Evolutionary conservation across 2,888 invertebrate species (phyloP).

Genomic region (Drosophila nr. perissopoda): DNA sequence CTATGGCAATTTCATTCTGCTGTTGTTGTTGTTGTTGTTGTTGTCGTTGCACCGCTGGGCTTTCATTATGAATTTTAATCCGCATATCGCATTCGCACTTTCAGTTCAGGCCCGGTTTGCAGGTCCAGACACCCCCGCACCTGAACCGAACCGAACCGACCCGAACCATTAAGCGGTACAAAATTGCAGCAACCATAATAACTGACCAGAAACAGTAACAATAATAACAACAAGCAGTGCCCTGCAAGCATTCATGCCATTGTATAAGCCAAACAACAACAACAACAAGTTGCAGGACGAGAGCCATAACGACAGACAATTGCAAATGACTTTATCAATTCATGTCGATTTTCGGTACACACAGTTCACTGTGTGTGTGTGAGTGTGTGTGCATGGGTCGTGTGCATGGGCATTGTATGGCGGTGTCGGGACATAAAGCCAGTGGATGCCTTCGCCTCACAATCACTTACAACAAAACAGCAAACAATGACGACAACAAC

Average conservation of each 20-base stretch:
- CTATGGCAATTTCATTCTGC: slow-evolving; percentile 48
- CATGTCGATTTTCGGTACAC: slow-evolving; percentile 76
- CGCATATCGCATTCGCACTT: slow-evolving; percentile 81
- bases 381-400: slow-evolving; percentile 20
- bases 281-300: slow-evolving; percentile 37
- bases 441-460: slow-evolving; percentile 54
- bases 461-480: slow-evolving; percentile 65
- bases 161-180: slow-evolving; percentile 74
- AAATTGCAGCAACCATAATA: slow-evolving; percentile 77
- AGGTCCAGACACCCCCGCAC: slow-evolving; percentile 7
- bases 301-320: slow-evolving; percentile 75
- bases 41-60: slow-evolving; percentile 37
- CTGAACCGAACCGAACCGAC: slow-evolving; percentile 19
- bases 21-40: slow-evolving; percentile 24
- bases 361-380: slow-evolving; percentile 50
- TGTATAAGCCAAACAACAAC: slow-evolving; percentile 71
- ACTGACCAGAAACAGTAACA: slow-evolving; percentile 58
- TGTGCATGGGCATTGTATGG: slow-evolving; percentile 59
- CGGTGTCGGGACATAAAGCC: slow-evolving; percentile 66
- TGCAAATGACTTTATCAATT: slow-evolving; percentile 80
- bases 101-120: slow-evolving; percentile 47
- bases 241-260: slow-evolving; percentile 43
- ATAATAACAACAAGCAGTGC: slow-evolving; percentile 33
- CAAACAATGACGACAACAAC: slow-evolving; percentile 40
- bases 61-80: slow-evolving; percentile 80